Conservation (phyloP, 2,113 vertebrate species). For the Catharus minimus region DNA sequence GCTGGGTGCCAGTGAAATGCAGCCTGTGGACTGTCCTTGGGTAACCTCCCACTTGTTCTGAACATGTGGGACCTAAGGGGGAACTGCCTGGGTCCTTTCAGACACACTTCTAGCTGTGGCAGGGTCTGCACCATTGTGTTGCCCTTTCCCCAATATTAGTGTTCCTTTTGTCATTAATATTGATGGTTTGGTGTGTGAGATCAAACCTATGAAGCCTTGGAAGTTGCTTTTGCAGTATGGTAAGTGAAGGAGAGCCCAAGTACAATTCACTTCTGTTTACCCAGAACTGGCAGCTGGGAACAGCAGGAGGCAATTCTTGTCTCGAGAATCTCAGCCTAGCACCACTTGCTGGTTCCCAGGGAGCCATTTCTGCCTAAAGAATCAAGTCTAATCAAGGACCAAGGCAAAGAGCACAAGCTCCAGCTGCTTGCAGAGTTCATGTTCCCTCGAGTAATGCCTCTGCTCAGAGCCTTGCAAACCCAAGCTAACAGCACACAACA, state of each 20-base stretch:
- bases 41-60: background rate
- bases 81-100: background rate
- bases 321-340: background rate
- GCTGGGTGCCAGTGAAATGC: background rate
- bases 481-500: background rate
- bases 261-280: background rate
- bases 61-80: background rate
- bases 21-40: background rate
- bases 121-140: rapidly evolving
- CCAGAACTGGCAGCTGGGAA: background rate
- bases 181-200: background rate
- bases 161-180: background rate
- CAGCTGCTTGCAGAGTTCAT: background rate
- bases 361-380: background rate
- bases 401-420: background rate
- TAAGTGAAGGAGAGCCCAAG: background rate
- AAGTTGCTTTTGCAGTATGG: background rate
- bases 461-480: background rate
- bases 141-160: background rate
- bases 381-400: background rate
- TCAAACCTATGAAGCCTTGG: background rate
- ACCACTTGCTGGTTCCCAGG: background rate
- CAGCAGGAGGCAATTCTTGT: background rate
- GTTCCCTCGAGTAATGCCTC: background rate
- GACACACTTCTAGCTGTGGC: rapidly evolving